Evolutionary conservation across 2,113 vertebrate genomes (phyloP).

Genomic region (Eira barbara): DNA sequence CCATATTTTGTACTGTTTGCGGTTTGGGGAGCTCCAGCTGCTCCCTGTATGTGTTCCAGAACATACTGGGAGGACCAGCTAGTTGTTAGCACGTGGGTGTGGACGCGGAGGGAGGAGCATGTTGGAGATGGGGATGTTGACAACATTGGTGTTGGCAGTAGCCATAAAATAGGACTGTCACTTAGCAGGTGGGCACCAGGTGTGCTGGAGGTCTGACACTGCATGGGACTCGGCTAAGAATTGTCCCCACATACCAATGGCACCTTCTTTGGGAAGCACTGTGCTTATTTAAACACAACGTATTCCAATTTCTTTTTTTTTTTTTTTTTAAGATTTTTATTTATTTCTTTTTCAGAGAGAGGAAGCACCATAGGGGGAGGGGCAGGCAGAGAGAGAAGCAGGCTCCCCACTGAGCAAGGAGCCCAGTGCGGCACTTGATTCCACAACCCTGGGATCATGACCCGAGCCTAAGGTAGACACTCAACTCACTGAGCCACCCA

Average conservation of each 20-base stretch:
- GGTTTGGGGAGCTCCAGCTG: not conserved
- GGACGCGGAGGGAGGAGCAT: not conserved
- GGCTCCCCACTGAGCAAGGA: no score
- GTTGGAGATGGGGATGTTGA: not conserved
- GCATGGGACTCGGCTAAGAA: not conserved
- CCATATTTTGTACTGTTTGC: not conserved
- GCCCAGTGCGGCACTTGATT: no score
- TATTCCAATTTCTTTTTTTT: no score
- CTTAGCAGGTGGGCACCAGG: not conserved
- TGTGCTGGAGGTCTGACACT: not conserved
- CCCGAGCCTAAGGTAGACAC: no score
- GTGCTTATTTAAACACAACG: not conserved
- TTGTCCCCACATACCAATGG: not conserved
- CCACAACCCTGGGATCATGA: no score
- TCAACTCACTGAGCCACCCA: no score
- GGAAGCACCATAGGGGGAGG: no score
- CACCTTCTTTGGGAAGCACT: not conserved
- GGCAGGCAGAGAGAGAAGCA: no score
- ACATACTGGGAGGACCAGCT: not conserved
- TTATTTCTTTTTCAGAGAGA: no score
- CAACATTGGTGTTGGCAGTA: not conserved
- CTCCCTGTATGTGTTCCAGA: not conserved
- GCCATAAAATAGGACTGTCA: not conserved
- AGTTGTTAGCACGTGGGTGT: not conserved
- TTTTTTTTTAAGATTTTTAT: no score